These are phyloP conservation scores for Plectrocnemia conspersa DNA, from an alignment of 1,140 invertebrate genomes.

Conservation along the genomic window DNA sequence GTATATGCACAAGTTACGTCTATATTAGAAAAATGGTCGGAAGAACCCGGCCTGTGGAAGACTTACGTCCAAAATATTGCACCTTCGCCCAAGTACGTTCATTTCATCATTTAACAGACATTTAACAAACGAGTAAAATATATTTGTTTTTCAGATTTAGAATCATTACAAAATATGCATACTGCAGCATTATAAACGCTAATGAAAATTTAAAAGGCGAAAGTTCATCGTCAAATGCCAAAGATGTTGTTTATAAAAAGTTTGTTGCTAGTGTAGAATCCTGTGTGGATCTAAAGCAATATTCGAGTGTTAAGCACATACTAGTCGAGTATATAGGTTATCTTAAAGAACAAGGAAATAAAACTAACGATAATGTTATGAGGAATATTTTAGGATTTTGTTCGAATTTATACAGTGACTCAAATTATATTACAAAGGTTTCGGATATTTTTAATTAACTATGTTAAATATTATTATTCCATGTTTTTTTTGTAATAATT, in stretches of 20 bases:
- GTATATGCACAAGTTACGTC: slow-evolving; percentile 3
- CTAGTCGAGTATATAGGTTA: slow-evolving; percentile 11
- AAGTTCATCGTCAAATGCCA: not conserved
- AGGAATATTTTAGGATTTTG: slow-evolving; percentile 17
- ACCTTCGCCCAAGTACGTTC: slow-evolving; percentile 14
- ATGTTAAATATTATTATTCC: too few species aligned
- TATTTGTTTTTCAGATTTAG: slow-evolving; percentile 29
- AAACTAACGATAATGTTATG: slow-evolving; percentile 13
- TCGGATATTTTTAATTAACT: slow-evolving; percentile 20
- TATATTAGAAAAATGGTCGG: slow-evolving; percentile 29
- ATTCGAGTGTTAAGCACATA: slow-evolving; percentile 12
- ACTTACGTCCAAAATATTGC: slow-evolving; percentile 22
- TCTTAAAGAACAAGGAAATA: slow-evolving; percentile 15
- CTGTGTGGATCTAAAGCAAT: slow-evolving; percentile 25
- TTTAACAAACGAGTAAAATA: not conserved
- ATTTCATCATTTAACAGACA: not conserved
- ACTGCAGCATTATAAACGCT: slow-evolving; percentile 11
- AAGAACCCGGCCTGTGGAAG: slow-evolving; percentile 27
- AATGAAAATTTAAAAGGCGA: slow-evolving; percentile 14
- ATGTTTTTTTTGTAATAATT: too few species aligned
- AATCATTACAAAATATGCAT: slow-evolving; percentile 24
- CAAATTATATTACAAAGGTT: slow-evolving; percentile 17
- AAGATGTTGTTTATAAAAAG: not conserved
- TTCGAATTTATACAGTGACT: slow-evolving; percentile 21
- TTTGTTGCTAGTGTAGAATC: slow-evolving; percentile 4